phyloP scores from a whole-genome alignment of 2,888 invertebrate genomes.

The Palloptera scutellata region DNA sequence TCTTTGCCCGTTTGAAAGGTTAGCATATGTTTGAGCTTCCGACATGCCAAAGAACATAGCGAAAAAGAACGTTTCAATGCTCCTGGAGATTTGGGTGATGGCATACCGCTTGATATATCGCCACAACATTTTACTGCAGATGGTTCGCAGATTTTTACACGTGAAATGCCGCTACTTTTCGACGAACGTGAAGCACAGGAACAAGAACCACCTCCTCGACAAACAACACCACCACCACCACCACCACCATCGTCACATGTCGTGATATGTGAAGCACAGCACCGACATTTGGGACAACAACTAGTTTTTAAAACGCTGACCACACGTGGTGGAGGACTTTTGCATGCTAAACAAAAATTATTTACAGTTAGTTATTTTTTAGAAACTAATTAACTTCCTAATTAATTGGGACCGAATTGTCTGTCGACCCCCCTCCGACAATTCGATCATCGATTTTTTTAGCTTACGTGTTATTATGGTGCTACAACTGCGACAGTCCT shows the following conservation, averaged over 20 bases:
- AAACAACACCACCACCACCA: neutral
- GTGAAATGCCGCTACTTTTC: constrained; percentile 13
- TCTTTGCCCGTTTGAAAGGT: constrained; percentile 12
- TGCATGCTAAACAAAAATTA: neutral
- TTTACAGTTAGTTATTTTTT: too few relatives aligned
- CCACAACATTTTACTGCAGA: neutral
- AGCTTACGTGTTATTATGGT: constrained; percentile 12
- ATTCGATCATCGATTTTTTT: too few relatives aligned
- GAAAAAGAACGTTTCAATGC: constrained; percentile 45
- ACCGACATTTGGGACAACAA: constrained; percentile 23
- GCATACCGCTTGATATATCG: neutral
- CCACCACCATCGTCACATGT: constrained; percentile 1
- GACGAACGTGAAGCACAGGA: constrained; percentile 13
- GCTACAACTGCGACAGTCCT: constrained; percentile 13
- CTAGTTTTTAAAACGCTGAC: constrained; percentile 27
- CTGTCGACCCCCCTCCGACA: too few relatives aligned
- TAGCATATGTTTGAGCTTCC: constrained; percentile 41
- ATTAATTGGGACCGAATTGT: too few relatives aligned
- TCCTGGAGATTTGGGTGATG: constrained; percentile 9
- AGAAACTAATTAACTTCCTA: too few relatives aligned
- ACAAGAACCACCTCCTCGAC: too few relatives aligned
- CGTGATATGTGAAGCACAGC: constrained; percentile 16
- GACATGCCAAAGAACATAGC: constrained; percentile 46
- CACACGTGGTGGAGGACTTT: constrained; percentile 5
- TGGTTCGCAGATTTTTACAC: constrained; percentile 21